These are phyloP conservation scores for Pagetopsis macropterus DNA, from an alignment of 2,797 vertebrate species.

Conservation along the genomic window DNA sequence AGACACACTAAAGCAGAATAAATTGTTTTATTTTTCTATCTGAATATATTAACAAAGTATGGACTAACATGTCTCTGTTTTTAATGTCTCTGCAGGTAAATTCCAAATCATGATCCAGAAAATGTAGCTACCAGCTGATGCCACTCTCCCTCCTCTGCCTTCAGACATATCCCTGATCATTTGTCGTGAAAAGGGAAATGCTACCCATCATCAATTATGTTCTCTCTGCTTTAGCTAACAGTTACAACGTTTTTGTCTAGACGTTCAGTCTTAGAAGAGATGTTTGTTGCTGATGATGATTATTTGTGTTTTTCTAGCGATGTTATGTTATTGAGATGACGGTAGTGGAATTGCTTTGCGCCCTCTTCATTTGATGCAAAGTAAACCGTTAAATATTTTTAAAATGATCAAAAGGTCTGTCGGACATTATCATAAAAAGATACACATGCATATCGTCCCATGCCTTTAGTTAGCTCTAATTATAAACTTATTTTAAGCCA, in stretches of 20 bases:
- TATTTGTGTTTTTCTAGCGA: background rate
- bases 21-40: background rate
- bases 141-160: conserved; percentile 13
- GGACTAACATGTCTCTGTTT: background rate
- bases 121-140: conserved; percentile 51
- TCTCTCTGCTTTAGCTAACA: background rate
- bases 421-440: too few relatives aligned
- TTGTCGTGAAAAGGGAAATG: background rate
- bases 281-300: background rate
- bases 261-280: background rate
- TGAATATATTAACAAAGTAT: background rate
- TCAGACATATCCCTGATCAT: background rate
- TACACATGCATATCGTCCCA: background rate
- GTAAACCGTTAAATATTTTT: too few relatives aligned
- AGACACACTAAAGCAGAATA: background rate
- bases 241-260: background rate
- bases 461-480: background rate
- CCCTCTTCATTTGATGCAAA: too few relatives aligned
- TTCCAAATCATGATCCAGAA: conserved; percentile 87
- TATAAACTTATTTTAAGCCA: too few relatives aligned
- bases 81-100: conserved; percentile 75
- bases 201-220: background rate
- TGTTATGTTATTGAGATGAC: background rate
- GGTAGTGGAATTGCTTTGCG: too few relatives aligned
- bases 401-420: too few relatives aligned